A percentile compares a stretch with the other conserved stretches of the same genome.
These are phyloP conservation scores for Nanorana parkeri DNA, from an alignment of 2,113 vertebrate genomes.

Conservation along the genomic window DNA sequence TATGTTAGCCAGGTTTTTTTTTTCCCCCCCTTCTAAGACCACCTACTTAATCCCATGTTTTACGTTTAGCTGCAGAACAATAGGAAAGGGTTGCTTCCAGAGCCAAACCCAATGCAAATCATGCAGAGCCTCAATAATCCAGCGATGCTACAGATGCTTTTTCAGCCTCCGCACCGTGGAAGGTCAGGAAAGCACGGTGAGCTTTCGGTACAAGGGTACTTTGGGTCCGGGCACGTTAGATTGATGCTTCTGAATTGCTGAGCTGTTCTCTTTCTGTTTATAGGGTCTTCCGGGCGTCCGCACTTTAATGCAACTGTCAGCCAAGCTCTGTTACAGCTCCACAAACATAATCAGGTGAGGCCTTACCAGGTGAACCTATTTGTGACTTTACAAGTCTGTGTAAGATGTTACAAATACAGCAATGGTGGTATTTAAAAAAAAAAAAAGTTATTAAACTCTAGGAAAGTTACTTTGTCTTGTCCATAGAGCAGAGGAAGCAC, in stretches of 20 bases:
- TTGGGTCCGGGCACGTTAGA: background rate
- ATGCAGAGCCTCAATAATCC: constrained; percentile 94
- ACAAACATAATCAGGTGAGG: constrained; percentile 90
- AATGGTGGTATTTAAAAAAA: no score
- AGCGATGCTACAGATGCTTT: constrained; percentile 90
- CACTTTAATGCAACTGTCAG: constrained; percentile 85
- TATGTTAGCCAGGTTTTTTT: background rate
- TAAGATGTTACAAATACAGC: no score
- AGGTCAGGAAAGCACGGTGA: constrained; percentile 81
- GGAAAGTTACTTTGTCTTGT: no score
- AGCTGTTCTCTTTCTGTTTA: constrained; percentile 65
- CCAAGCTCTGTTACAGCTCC: constrained; percentile 86
- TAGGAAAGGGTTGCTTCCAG: constrained; percentile 91
- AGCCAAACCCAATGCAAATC: constrained; percentile 91
- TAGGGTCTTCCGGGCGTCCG: constrained; percentile 79
- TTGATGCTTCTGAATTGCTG: background rate
- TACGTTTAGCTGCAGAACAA: constrained; percentile 86
- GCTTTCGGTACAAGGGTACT: background rate
- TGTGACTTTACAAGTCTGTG: no score
- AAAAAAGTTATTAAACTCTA: no score
- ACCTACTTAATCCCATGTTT: constrained; percentile 11
- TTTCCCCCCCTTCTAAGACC: background rate
- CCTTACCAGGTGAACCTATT: background rate
- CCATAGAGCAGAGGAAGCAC: no score
- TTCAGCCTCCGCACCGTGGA: constrained; percentile 84